Percentiles rank a stretch among this genome's conserved stretches.
Conservation (phyloP, 2,797 vertebrate genomes). For the Iguana delicatissima region DNA sequence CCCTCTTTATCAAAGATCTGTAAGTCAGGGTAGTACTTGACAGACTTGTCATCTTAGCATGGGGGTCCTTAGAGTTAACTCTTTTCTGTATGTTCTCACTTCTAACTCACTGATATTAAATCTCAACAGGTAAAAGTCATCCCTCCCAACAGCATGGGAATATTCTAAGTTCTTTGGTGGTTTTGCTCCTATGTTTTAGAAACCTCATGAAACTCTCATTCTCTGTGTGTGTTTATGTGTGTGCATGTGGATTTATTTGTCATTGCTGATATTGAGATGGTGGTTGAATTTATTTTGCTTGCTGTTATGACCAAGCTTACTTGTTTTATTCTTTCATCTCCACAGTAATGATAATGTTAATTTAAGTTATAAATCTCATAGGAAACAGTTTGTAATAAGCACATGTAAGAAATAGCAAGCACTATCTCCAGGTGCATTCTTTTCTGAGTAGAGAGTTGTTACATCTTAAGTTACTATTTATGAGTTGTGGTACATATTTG, state of each 20-base stretch:
- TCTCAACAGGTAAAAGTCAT: constrained; percentile 53
- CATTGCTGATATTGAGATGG: not conserved
- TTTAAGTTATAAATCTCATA: not conserved
- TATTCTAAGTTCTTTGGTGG: constrained; percentile 7
- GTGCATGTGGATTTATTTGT: constrained; percentile 3
- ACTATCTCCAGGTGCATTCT: not conserved
- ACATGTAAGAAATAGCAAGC: constrained; percentile 1
- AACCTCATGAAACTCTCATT: not conserved
- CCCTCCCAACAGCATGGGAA: no score
- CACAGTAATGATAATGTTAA: not conserved
- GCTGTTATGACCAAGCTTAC: not conserved
- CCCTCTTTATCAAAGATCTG: constrained; percentile 93
- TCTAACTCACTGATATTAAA: constrained; percentile 56
- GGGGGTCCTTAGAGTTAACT: constrained; percentile 37
- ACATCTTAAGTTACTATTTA: not conserved
- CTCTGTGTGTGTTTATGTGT: not conserved
- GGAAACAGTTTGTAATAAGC: not conserved
- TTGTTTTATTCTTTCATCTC: not conserved
- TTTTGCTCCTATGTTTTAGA: constrained; percentile 45
- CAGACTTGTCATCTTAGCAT: constrained; percentile 65
- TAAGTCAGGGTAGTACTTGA: constrained; percentile 83
- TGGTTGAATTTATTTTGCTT: not conserved
- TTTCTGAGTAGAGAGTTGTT: not conserved
- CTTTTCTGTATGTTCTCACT: constrained; percentile 48
- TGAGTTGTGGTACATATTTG: not conserved